A percentile compares a stretch with the other conserved stretches of the same genome.
Conservation (phyloP, 2,797 vertebrate species). For the Caiman crocodilus region DNA sequence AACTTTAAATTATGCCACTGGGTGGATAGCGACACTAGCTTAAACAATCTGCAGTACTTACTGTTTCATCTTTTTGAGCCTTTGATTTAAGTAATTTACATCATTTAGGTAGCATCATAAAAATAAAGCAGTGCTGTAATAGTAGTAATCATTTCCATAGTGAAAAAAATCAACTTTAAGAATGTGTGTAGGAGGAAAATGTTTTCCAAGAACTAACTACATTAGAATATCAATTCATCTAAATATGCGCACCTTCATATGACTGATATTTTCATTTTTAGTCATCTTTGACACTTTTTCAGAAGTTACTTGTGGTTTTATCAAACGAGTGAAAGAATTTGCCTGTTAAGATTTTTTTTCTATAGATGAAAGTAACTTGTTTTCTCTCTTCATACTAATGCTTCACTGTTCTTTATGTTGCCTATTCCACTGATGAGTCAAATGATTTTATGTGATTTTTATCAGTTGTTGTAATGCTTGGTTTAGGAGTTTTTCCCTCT, state of each 20-base stretch:
- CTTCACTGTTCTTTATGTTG: background rate
- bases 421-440: background rate
- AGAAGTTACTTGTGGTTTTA: constrained; percentile 9
- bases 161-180: constrained; percentile 45
- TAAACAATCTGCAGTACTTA: background rate
- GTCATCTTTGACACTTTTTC: background rate
- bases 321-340: background rate
- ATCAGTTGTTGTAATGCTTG: background rate
- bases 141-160: constrained; percentile 61
- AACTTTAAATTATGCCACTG: background rate
- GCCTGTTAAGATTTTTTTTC: background rate
- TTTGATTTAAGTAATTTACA: constrained; percentile 46
- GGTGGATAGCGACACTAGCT: background rate
- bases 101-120: constrained; percentile 16
- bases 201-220: constrained; percentile 63
- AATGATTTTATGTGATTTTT: background rate
- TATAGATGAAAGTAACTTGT: background rate
- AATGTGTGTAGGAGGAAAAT: constrained; percentile 62
- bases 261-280: constrained; percentile 55
- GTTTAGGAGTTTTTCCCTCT: background rate
- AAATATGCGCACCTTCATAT: constrained; percentile 24
- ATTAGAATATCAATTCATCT: constrained; percentile 49
- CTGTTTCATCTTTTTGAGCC: constrained; percentile 18
- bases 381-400: background rate
- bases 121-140: constrained; percentile 39